phyloP scores from a whole-genome alignment of 2,797 vertebrate genomes.

The Mormyrops boulengeri region DNA sequence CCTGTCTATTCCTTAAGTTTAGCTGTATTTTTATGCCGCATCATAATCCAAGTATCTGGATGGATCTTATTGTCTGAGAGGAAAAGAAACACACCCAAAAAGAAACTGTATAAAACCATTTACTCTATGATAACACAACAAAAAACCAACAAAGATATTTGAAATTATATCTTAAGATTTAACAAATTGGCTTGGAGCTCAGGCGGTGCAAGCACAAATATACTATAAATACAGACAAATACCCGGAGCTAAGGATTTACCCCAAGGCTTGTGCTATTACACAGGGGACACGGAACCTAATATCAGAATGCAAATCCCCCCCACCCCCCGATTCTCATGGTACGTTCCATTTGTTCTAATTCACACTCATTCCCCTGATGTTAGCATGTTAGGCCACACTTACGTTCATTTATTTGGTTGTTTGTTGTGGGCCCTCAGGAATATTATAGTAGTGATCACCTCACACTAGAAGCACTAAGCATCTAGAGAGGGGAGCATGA shows the following conservation, averaged over 20 bases:
- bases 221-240: neutral
- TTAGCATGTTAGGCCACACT: neutral
- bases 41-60: neutral
- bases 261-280: neutral
- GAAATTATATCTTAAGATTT: neutral
- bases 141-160: neutral
- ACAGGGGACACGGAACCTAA: neutral
- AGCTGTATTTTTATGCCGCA: neutral
- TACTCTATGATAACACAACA: neutral
- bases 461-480: slow-evolving; percentile 60
- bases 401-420: neutral
- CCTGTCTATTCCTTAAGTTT: neutral
- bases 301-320: neutral
- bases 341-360: neutral
- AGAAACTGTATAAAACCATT: neutral
- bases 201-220: neutral
- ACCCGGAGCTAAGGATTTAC: neutral
- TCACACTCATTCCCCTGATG: neutral
- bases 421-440: slow-evolving; percentile 39
- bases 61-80: neutral
- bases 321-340: neutral
- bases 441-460: slow-evolving; percentile 42
- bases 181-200: neutral
- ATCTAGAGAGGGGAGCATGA: slow-evolving; percentile 37
- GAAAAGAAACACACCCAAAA: neutral